Base-by-base conservation (phyloP, 1,140 invertebrate species). In the Platyura marginata region DNA sequence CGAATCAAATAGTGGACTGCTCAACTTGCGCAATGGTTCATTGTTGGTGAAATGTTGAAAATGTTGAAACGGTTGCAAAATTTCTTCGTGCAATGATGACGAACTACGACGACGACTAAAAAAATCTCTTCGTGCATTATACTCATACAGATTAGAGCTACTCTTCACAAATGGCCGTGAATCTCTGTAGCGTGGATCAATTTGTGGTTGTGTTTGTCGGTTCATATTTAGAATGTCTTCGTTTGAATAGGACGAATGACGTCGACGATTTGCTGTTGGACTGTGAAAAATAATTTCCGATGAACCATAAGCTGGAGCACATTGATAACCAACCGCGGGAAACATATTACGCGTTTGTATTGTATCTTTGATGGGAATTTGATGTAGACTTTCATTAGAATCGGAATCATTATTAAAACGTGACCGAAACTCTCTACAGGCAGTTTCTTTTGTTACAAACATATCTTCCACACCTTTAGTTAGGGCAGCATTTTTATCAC, bases 181-280 rank as follows among this genome's bases (percentile, higher is more conserved):
- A 18, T 61, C 59, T 9, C 59, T 43, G 42, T 61, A 61, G 1
- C 59, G 43, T 4, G 59, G 59, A 53, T 61, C 59, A 10, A 61
- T 57, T 38, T 57, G 57, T 42, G 61, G 19, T 40, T 59, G 54
- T 43, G 60, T 54, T 3, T 38, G 36, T 18, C 11, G 19, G 10
- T 38, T 38, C 36, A 38, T 54, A 55, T 47, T 54, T 23, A 18
- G 51, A 51, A 45, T 55, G 55, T 61, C 58, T 43, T 61, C 59
- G 22, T 59, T 54, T 42, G 61, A 38, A 8, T 54, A 61, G 13
- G 58, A 61, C 38, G 58, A 57, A 40, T 56, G 59, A 21, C 57
- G 33, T 1, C 59, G 55, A 10, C 58, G 47, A 13, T 32, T n/a
- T 11, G 16, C 15, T 15, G n/a, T n/a, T n/a, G n/a, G n/a, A n/a